Percentiles rank a stretch among this genome's conserved stretches.
Conservation (phyloP, 1,140 invertebrate genomes). For the Phymorhynchus buccinoides region DNA sequence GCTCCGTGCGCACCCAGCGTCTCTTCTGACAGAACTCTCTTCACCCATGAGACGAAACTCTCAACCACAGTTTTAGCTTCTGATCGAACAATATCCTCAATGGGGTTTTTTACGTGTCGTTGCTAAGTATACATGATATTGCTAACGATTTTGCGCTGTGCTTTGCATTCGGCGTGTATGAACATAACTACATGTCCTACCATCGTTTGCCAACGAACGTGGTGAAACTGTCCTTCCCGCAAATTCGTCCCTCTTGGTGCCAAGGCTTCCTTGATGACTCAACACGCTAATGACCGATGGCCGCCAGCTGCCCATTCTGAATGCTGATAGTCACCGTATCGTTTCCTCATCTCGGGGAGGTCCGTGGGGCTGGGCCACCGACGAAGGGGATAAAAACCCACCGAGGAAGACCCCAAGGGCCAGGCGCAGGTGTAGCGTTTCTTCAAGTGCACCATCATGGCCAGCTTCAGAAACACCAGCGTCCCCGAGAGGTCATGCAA, state of each 20-base stretch:
- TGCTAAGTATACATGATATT: conserved; percentile 45
- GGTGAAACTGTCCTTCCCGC: conserved; percentile 52
- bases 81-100: conserved; percentile 41
- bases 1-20: conserved; percentile 35
- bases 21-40: conserved; percentile 42
- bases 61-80: conserved; percentile 42
- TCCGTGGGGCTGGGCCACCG: conserved; percentile 40
- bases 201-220: conserved; percentile 37
- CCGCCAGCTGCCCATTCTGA: conserved; percentile 50
- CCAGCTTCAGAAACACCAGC: no score
- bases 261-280: conserved; percentile 51
- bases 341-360: conserved; percentile 33
- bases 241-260: conserved; percentile 49
- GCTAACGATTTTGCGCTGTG: conserved; percentile 45
- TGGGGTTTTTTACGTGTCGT: conserved; percentile 34
- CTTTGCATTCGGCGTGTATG: conserved; percentile 35
- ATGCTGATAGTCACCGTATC: conserved; percentile 57
- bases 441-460: no score
- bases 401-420: conserved; percentile 60
- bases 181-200: conserved; percentile 33
- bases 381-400: conserved; percentile 60
- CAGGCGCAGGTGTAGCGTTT: conserved; percentile 48
- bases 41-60: conserved; percentile 19
- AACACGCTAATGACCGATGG: conserved; percentile 51
- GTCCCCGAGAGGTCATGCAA: no score